phyloP scores from a whole-genome alignment of 2,797 vertebrate genomes.

The Tenualosa thibaudeaui region DNA sequence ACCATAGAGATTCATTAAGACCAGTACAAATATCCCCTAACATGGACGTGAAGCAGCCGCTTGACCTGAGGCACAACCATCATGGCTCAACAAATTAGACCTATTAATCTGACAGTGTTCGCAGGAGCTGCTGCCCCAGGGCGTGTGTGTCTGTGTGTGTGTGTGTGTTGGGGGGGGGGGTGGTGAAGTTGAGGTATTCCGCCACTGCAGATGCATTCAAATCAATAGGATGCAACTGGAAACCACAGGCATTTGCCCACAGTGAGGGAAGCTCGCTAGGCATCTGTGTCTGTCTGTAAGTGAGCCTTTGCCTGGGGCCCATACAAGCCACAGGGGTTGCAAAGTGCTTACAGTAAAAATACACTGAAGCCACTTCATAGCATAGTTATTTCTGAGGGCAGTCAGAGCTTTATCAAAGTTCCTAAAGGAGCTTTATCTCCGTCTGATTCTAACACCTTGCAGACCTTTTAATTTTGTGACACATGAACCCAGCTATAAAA shows the following conservation, averaged over 20 bases:
- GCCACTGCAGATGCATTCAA: slow-evolving; percentile 27
- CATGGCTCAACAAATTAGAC: slow-evolving; percentile 41
- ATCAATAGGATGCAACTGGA: slow-evolving; percentile 32
- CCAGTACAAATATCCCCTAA: neutral
- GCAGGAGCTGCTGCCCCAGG: neutral
- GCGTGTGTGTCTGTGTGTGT: neutral
- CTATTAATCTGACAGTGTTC: slow-evolving; percentile 34
- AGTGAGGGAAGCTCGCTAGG: neutral
- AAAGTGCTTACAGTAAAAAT: neutral
- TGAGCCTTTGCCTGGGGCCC: neutral
- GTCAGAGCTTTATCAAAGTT: neutral
- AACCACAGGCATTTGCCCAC: neutral
- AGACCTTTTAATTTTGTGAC: neutral
- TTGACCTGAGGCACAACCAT: slow-evolving; percentile 27
- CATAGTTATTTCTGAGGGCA: neutral
- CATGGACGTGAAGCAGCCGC: neutral
- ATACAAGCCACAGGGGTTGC: neutral
- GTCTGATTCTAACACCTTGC: neutral
- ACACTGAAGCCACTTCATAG: neutral
- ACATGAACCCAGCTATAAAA: neutral
- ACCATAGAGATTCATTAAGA: neutral
- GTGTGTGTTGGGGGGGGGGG: neutral
- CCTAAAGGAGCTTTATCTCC: neutral
- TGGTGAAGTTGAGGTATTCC: neutral
- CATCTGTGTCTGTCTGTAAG: neutral